These are phyloP conservation scores for Platorchestia sp. DNA, from an alignment of 1,140 invertebrate species.

Conservation along the genomic window DNA sequence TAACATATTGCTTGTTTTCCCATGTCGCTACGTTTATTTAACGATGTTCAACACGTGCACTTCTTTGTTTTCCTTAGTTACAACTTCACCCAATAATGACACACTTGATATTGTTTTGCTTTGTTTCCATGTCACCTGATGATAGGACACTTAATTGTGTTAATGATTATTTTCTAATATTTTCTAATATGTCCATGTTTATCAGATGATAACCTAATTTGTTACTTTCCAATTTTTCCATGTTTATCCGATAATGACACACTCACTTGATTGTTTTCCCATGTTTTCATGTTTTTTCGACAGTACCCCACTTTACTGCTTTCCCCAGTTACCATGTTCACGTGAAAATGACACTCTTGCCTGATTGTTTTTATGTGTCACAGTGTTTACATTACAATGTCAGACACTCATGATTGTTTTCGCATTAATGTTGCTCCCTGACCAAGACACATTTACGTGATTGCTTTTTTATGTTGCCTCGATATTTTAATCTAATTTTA, in stretches of 20 bases:
- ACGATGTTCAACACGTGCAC: background rate
- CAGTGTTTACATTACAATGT: background rate
- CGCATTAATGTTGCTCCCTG: background rate
- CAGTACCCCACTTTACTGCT: too few relatives aligned
- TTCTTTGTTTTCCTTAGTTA: background rate
- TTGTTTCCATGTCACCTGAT: background rate
- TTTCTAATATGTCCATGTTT: background rate
- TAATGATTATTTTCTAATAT: background rate
- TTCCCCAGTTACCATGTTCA: too few relatives aligned
- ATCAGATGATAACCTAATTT: background rate
- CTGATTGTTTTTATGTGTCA: background rate
- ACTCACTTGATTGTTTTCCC: too few relatives aligned
- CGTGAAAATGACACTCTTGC: too few relatives aligned
- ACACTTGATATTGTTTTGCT: background rate
- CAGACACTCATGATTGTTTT: too few relatives aligned
- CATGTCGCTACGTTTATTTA: background rate
- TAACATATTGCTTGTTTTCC: too few relatives aligned
- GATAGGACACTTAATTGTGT: background rate
- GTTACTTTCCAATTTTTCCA: too few relatives aligned
- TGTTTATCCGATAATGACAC: too few relatives aligned
- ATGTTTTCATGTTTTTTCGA: too few relatives aligned
- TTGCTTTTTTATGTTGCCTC: background rate
- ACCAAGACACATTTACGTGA: background rate
- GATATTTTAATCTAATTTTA: background rate
- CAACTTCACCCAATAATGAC: background rate